Evolutionary conservation across 1,140 invertebrate genomes (phyloP), one percentile per base, ranked within the genome.

Genomic region (Marisa cornuarietis): DNA sequence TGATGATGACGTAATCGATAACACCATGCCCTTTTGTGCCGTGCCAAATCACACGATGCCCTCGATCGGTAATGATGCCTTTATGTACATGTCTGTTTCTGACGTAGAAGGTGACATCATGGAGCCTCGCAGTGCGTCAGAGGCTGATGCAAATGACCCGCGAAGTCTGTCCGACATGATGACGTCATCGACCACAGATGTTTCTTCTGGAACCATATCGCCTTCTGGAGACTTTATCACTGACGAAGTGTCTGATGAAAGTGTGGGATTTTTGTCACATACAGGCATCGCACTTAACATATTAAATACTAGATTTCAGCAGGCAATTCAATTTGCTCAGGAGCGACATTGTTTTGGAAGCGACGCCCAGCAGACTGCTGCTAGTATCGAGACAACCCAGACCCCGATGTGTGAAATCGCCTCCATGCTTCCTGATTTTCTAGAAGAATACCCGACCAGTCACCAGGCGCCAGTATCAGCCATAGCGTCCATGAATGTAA

Each of bases 121-220:
- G 31, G 78, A 79, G 9, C 78, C 54, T 18, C 66, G 69, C 71
- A 76, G 74, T 42, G 8, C 61, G 18, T 76, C 74, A 16, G 74
- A 76, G 31, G 14, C 31, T 22, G 74, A 76, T 13, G 22, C 22
- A 13, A 68, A n/a, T 24, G 65, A 68, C n/a, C 74, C 74, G 14
- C 62, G 74, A n/a, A 79, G 78, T 42, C 31, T 79, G 16, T 79
- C 78, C 61, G 78, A 79, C 66, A 79, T 79, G 78, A 72, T 72
- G 71, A 79, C 69, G 52, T 79, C 78, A 62, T 72, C 68, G 11
- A 49, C 58, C 3, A 49, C 78, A n/a, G 78, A 79, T 26, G 42
- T 72, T 26, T 71, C 68, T 10, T 79, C 78, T 20, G 78, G 71
- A 49, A 79, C 78, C n/a, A 79, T 79, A 69, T 79, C 78, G 18